phyloP scores from a whole-genome alignment of 2,113 vertebrate species.

The Triplophysa siluroides region DNA sequence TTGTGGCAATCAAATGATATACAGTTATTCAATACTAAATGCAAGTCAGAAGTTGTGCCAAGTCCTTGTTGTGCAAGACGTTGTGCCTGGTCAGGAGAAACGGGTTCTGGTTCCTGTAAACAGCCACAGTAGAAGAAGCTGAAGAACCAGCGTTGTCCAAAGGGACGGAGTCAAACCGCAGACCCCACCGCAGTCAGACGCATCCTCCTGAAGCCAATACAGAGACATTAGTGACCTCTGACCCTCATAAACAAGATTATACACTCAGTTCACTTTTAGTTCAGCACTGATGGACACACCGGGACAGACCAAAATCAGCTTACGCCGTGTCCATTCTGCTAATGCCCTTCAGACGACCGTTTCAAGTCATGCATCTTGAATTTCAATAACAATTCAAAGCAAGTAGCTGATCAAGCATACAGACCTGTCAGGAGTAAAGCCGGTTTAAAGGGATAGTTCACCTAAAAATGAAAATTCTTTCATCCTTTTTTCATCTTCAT shows the following conservation, averaged over 20 bases:
- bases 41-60: constrained; percentile 37
- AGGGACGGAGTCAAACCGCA: constrained; percentile 82
- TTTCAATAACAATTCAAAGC: too few relatives aligned
- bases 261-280: not conserved
- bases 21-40: not conserved
- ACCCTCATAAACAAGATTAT: not conserved
- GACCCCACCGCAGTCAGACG: constrained; percentile 90
- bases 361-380: too few relatives aligned
- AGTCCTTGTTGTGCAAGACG: not conserved
- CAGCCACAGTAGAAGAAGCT: constrained; percentile 88
- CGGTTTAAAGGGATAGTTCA: too few relatives aligned
- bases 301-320: too few relatives aligned
- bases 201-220: constrained; percentile 84
- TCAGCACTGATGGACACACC: not conserved
- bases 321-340: too few relatives aligned
- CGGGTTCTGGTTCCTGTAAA: constrained; percentile 76
- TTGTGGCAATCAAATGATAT: not conserved
- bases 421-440: too few relatives aligned
- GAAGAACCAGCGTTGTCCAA: constrained; percentile 82
- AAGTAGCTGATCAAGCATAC: too few relatives aligned
- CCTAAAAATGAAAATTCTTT: too few relatives aligned
- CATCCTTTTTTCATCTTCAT: too few relatives aligned
- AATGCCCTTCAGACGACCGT: too few relatives aligned
- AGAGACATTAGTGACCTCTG: constrained; percentile 34
- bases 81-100: constrained; percentile 80